Base-by-base conservation (phyloP, 2,113 vertebrate species). In the Plectropomus leopardus region DNA sequence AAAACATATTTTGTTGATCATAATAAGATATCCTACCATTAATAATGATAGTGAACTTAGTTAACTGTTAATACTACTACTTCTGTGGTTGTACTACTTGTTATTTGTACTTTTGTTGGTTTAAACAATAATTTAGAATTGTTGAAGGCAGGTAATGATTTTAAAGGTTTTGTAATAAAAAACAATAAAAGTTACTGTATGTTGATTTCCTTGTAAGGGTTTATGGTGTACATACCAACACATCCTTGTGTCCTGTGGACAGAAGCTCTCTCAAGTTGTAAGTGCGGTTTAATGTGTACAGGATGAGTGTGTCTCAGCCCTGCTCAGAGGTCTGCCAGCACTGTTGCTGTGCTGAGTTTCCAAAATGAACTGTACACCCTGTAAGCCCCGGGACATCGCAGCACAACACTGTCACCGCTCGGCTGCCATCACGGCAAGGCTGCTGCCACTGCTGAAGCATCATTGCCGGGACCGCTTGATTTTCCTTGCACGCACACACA, bases 321-420 rank as follows among this genome's bases (percentile, higher is more conserved):
- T 16, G 76, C 73, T 78, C 51, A 42, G 64, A 40, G 30, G 28
- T 68, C 72, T 74, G 63, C 70, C 69, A 28, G 73, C 50, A 3
- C 59, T 50, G 64, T 55, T 66, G 58, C 69, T 44, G 13, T 67
- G 77, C 77, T 54, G 70, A 47, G 30, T 78, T 70, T 80, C 48
- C 76, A 50, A 50, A 76, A 82, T 47, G 50, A 59, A 69, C 60
- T 26, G 65, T 63, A 13, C 45, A 14, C n/a, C 64, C 77, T 16
- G 42, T 55, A 40, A 81, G 44, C 84, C 53, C 26, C 34, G 10
- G 78, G 58, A 84, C 78, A 71, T 7, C 47, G 71, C 66, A 45
- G 26, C 68, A 67, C 68, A 60, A 50, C 69, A 10, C 76, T 57
- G 79, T 83, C 69, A n/a, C 51, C 21, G 36, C 79, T 77, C 45